Percentiles rank a stretch among this genome's conserved stretches.
Conservation (phyloP, 2,113 vertebrate genomes). For the Tachysurus vachellii region DNA sequence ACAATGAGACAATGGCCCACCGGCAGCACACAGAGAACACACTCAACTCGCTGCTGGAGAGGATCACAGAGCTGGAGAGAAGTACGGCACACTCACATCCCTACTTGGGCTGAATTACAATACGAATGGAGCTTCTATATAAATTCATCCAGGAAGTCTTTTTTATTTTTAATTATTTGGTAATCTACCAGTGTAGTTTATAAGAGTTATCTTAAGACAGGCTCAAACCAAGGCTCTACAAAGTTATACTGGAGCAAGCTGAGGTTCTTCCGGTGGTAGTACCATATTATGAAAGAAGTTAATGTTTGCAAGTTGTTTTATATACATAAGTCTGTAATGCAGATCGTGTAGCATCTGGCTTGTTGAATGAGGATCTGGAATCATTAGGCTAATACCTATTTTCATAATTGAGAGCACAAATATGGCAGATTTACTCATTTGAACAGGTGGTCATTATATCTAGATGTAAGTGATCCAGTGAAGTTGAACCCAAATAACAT, state of each 20-base stretch:
- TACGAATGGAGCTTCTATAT: neutral
- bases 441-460: constrained; percentile 5
- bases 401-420: constrained; percentile 35
- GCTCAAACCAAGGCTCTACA: neutral
- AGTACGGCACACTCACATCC: constrained; percentile 68
- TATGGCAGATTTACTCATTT: constrained; percentile 6
- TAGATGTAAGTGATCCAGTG: neutral
- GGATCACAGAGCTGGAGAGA: constrained; percentile 91
- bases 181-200: neutral
- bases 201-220: neutral
- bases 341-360: constrained; percentile 8
- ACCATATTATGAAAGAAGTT: constrained; percentile 28
- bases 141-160: neutral
- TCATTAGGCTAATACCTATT: constrained; percentile 4
- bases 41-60: constrained; percentile 87
- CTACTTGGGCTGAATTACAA: neutral
- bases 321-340: neutral
- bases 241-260: neutral
- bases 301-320: constrained; percentile 11
- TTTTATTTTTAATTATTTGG: neutral
- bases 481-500: neutral
- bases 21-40: constrained; percentile 88
- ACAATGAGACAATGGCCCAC: constrained; percentile 91
- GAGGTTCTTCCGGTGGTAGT: neutral
- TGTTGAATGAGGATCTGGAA: constrained; percentile 36